Conservation (phyloP, 2,888 invertebrate species). For the Antheraea assamensis region DNA sequence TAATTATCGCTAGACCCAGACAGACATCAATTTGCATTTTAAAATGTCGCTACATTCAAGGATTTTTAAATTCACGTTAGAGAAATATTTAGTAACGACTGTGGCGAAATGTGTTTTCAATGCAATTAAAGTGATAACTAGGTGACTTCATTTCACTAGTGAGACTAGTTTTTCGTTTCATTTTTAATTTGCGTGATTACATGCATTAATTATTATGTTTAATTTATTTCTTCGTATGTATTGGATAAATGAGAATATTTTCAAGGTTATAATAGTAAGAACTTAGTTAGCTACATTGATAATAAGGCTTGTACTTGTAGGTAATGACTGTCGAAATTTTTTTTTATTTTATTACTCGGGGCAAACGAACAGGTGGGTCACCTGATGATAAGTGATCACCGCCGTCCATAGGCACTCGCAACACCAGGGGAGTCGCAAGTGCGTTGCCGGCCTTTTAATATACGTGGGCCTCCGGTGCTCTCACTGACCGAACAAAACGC, state of each 20-base stretch:
- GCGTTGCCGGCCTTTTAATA: too few species aligned
- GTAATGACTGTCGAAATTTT: too few species aligned
- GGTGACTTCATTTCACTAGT: background rate
- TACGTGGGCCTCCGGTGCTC: too few species aligned
- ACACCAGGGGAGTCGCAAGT: too few species aligned
- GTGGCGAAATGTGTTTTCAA: slow-evolving; percentile 23
- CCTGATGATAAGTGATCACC: too few species aligned
- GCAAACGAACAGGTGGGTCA: too few species aligned
- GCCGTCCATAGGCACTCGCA: too few species aligned
- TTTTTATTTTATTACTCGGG: too few species aligned
- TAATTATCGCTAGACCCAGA: slow-evolving; percentile 45
- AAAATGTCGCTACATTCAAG: slow-evolving; percentile 52
- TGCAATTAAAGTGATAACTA: slow-evolving; percentile 3
- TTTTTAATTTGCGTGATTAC: background rate
- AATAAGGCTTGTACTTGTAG: too few species aligned
- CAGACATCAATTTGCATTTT: slow-evolving; percentile 49
- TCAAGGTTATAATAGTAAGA: background rate
- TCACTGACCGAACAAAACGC: too few species aligned
- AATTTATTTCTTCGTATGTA: background rate
- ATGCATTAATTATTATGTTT: background rate
- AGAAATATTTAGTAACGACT: slow-evolving; percentile 32
- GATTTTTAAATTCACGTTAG: slow-evolving; percentile 36
- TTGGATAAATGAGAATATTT: background rate
- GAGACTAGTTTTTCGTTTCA: background rate
- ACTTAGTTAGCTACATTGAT: background rate